These are phyloP conservation scores for Pemphigus obesinymphae DNA, from an alignment of 1,140 invertebrate species.

Conservation along the genomic window DNA sequence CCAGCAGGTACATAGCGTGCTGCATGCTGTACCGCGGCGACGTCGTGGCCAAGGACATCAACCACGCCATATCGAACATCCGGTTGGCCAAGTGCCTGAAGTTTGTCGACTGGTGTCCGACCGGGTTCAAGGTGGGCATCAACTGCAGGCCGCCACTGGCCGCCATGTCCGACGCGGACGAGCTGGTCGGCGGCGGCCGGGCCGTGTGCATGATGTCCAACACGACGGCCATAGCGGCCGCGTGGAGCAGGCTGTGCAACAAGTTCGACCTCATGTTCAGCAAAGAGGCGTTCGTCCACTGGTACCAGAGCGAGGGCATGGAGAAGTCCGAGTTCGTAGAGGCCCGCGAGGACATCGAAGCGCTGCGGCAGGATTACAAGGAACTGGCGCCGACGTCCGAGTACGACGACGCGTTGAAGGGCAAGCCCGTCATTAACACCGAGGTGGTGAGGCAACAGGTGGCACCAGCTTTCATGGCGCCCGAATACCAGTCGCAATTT, in stretches of 20 bases:
- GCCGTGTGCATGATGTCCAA: conserved; percentile 77
- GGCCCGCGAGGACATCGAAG: conserved; percentile 42
- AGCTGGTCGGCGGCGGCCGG: conserved; percentile 42
- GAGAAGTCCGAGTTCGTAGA: conserved; percentile 43
- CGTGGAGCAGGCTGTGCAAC: conserved; percentile 71
- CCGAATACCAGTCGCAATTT: background rate
- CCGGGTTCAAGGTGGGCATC: conserved; percentile 53
- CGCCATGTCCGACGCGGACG: conserved; percentile 45
- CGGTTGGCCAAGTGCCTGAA: conserved; percentile 50
- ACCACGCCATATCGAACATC: conserved; percentile 57
- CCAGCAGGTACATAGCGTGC: conserved; percentile 58
- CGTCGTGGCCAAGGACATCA: conserved; percentile 58
- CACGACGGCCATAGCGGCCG: conserved; percentile 74
- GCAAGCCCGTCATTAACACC: background rate
- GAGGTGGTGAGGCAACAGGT: background rate
- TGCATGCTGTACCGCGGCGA: conserved; percentile 58
- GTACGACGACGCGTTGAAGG: too few species aligned
- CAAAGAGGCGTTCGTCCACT: conserved; percentile 80
- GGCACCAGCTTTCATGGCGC: background rate
- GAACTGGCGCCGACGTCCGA: background rate
- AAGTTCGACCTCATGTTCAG: conserved; percentile 81
- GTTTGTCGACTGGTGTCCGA: conserved; percentile 63
- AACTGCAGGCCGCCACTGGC: conserved; percentile 44
- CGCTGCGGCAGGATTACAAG: conserved; percentile 40
- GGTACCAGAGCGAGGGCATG: conserved; percentile 75